phyloP scores from a whole-genome alignment of 2,797 vertebrate genomes.

The Ctenosaura bakeri region DNA sequence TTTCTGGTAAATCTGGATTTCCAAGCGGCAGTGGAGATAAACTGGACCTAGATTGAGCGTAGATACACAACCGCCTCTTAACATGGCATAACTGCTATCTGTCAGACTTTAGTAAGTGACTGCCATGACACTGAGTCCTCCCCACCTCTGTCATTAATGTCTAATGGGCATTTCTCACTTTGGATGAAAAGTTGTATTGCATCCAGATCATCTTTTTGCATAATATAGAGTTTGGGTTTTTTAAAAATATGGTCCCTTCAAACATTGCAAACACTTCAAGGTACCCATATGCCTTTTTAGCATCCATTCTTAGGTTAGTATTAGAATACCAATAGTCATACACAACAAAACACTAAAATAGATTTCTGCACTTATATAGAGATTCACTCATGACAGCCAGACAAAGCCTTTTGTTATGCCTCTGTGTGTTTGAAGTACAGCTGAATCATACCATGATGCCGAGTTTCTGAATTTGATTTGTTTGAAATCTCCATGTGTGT shows the following conservation, averaged over 20 bases:
- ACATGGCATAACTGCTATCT: neutral
- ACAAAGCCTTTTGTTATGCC: slow-evolving; percentile 53
- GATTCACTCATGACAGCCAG: slow-evolving; percentile 47
- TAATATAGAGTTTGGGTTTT: slow-evolving; percentile 48
- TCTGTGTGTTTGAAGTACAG: slow-evolving; percentile 66
- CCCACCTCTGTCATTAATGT: neutral
- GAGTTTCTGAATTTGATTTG: slow-evolving; percentile 59
- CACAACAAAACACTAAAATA: slow-evolving; percentile 59
- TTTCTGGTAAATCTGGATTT: neutral
- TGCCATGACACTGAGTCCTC: neutral
- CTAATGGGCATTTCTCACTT: slow-evolving; percentile 38
- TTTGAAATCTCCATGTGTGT: slow-evolving; percentile 69
- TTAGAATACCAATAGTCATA: slow-evolving; percentile 63
- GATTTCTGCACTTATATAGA: slow-evolving; percentile 67
- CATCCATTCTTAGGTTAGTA: slow-evolving; percentile 61
- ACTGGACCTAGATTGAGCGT: neutral
- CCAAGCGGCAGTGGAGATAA: neutral
- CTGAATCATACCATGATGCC: slow-evolving; percentile 62
- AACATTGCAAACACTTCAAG: slow-evolving; percentile 73
- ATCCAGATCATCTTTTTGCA: slow-evolving; percentile 62
- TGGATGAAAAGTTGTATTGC: slow-evolving; percentile 56
- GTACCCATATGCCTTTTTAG: slow-evolving; percentile 78
- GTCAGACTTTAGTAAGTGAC: neutral
- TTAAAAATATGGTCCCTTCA: slow-evolving; percentile 69
- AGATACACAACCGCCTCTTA: neutral